Percentiles rank a stretch among this genome's conserved stretches.
phyloP scores from a whole-genome alignment of 1,140 invertebrate species.

The Brachystomella parvula region DNA sequence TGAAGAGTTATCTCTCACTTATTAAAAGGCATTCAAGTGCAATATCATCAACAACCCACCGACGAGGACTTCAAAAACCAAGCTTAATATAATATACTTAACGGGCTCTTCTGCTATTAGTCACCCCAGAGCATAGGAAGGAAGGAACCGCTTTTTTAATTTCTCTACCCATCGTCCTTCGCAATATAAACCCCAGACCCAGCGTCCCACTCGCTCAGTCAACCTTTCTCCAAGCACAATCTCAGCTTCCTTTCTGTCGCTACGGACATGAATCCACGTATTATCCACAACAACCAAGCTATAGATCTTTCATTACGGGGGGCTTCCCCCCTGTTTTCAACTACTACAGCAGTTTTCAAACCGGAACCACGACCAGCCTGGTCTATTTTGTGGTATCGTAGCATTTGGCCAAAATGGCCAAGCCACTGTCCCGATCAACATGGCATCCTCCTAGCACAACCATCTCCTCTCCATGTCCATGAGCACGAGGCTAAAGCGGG shows the following conservation, averaged over 20 bases:
- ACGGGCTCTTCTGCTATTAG: no score
- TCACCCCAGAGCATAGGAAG: no score
- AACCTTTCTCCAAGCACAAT: no score
- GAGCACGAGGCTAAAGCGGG: neutral
- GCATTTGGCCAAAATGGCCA: constrained; percentile 26
- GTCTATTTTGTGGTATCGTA: constrained; percentile 36
- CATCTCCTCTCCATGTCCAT: neutral
- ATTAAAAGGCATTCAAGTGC: constrained; percentile 25
- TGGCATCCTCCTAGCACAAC: neutral
- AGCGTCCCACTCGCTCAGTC: no score
- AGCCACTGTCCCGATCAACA: constrained; percentile 3
- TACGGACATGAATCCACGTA: no score
- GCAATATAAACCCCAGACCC: no score
- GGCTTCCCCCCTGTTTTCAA: no score
- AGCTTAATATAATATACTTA: neutral
- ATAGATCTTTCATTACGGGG: no score
- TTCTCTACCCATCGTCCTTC: no score
- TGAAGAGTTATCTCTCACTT: constrained; percentile 31
- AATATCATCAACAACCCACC: constrained; percentile 5
- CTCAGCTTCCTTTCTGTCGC: no score
- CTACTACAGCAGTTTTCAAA: constrained; percentile 16
- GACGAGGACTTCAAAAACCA: neutral
- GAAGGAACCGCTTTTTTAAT: no score
- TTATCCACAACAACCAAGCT: no score
- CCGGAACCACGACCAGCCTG: constrained; percentile 35